phyloP scores from a whole-genome alignment of 2,888 invertebrate genomes.

The Eulithis prunata region DNA sequence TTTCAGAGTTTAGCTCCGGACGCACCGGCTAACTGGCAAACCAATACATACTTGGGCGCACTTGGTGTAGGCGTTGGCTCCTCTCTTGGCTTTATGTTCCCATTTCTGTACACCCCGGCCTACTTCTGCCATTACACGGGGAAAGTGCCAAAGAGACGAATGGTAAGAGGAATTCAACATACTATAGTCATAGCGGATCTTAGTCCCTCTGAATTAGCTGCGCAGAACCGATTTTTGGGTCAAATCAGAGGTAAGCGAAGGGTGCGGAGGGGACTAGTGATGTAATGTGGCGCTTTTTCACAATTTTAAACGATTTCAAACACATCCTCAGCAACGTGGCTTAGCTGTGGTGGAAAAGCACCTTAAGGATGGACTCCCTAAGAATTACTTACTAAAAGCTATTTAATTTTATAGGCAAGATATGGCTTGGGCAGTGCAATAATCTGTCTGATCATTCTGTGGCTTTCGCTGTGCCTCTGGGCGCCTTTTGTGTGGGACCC shows the following conservation, averaged over 20 bases:
- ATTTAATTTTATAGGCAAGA: constrained; percentile 47
- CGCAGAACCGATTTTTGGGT: too few species aligned
- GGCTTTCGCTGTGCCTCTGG: constrained; percentile 30
- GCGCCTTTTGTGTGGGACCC: constrained; percentile 43
- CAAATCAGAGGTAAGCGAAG: too few species aligned
- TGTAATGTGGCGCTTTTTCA: too few species aligned
- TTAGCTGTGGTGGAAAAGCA: too few species aligned
- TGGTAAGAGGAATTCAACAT: constrained; percentile 50
- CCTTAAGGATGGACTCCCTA: too few species aligned
- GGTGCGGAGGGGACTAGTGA: too few species aligned
- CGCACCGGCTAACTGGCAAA: constrained; percentile 44
- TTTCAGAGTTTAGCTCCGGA: constrained; percentile 14
- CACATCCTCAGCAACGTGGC: too few species aligned
- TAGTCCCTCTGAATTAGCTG: too few species aligned
- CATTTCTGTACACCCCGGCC: constrained; percentile 64
- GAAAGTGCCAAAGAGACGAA: constrained; percentile 56
- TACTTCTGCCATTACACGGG: constrained; percentile 61
- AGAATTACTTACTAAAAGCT: neutral
- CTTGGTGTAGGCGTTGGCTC: constrained; percentile 59
- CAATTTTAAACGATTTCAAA: too few species aligned
- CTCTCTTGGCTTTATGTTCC: constrained; percentile 59
- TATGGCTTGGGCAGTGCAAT: constrained; percentile 49
- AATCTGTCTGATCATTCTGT: constrained; percentile 48
- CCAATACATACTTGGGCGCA: constrained; percentile 50
- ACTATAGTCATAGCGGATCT: too few species aligned